Evolutionary conservation across 2,797 vertebrate species (phyloP).

Genomic region (Ibycter americanus): DNA sequence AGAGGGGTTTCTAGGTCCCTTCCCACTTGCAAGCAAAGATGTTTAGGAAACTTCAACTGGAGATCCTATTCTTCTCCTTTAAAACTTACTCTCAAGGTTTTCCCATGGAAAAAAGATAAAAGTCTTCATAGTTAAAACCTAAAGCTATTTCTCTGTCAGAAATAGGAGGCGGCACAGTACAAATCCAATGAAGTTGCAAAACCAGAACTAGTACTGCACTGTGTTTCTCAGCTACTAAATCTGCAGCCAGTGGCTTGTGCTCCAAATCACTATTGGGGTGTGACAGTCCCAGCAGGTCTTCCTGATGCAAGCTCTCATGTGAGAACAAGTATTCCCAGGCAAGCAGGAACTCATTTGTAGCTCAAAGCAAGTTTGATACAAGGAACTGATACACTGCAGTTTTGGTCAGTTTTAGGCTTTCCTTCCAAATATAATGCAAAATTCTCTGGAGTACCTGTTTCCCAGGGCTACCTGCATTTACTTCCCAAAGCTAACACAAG

Average conservation of each 20-base stretch:
- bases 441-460: not conserved
- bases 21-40: not conserved
- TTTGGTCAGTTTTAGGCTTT: not conserved
- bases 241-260: not conserved
- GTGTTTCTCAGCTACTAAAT: not conserved
- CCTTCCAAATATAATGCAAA: not conserved
- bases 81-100: not conserved
- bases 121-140: not conserved
- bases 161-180: not conserved
- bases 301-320: not conserved
- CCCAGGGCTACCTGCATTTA: not conserved
- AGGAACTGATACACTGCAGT: not conserved
- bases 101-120: not conserved
- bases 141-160: not conserved
- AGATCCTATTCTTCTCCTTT: not conserved
- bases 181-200: not conserved
- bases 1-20: not conserved
- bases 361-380: not conserved
- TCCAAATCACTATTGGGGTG: not conserved
- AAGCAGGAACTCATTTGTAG: not conserved
- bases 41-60: not conserved
- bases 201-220: not conserved
- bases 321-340: not conserved
- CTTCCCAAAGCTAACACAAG: not conserved
- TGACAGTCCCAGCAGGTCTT: not conserved